phyloP scores from a whole-genome alignment of 1,140 invertebrate species.

The Zaprionus davidi region DNA sequence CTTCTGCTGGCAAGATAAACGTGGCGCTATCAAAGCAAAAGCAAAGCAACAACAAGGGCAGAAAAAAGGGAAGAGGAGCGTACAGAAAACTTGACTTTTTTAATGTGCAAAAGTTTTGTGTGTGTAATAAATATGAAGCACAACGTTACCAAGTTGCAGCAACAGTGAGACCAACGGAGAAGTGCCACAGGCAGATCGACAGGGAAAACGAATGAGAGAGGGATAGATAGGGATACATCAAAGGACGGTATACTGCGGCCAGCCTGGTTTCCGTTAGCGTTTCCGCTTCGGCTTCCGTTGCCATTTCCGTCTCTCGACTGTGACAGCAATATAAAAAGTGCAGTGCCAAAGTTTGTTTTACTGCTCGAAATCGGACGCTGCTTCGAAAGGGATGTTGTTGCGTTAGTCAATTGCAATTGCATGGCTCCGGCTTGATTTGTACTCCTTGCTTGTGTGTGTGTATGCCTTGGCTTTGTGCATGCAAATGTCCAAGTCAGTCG shows the following conservation, averaged over 20 bases:
- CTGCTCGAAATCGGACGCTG: conserved; percentile 44
- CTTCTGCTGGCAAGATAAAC: conserved; percentile 55
- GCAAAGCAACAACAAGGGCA: conserved; percentile 20
- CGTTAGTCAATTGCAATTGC: conserved; percentile 44
- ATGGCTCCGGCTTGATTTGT: conserved; percentile 41
- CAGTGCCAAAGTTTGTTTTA: conserved; percentile 48
- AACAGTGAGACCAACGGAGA: not conserved
- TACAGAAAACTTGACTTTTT: conserved; percentile 60
- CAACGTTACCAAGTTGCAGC: conserved; percentile 50
- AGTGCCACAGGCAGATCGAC: conserved; percentile 6
- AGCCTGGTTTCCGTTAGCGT: conserved; percentile 48
- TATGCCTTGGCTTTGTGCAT: conserved; percentile 31
- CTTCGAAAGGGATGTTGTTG: not conserved
- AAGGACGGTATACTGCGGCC: conserved; percentile 34
- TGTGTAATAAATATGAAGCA: conserved; percentile 62
- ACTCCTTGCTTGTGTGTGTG: conserved; percentile 1
- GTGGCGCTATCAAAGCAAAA: conserved; percentile 42
- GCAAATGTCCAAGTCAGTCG: conserved; percentile 45
- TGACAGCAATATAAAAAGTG: conserved; percentile 51
- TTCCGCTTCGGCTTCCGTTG: conserved; percentile 33
- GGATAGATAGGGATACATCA: not conserved
- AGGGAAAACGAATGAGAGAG: not conserved
- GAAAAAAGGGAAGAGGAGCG: not conserved
- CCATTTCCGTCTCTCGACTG: conserved; percentile 31
- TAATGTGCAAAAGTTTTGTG: conserved; percentile 65